phyloP scores from a whole-genome alignment of 1,140 invertebrate species.

The Steinernema khuongi region DNA sequence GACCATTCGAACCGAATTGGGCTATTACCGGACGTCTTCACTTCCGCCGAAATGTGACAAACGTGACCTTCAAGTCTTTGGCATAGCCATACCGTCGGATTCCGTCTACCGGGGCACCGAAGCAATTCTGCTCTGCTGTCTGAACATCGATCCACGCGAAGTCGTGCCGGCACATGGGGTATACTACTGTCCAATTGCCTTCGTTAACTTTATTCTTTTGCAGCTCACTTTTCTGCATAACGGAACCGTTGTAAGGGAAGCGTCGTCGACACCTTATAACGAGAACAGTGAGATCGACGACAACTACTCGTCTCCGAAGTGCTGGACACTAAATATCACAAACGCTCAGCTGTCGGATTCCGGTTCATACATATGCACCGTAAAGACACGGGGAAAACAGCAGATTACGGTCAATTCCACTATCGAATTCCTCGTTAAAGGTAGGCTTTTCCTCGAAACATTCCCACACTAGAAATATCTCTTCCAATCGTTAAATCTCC shows the following conservation, averaged over 20 bases:
- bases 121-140: conserved; percentile 49
- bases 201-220: conserved; percentile 4
- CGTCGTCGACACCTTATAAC: conserved; percentile 45
- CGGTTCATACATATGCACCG: conserved; percentile 44
- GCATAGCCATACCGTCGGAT: conserved; percentile 40
- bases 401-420: conserved; percentile 45
- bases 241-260: conserved; percentile 46
- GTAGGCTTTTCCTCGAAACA: conserved; percentile 33
- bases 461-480: background rate
- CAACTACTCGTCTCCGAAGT: conserved; percentile 20
- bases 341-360: conserved; percentile 39
- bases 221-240: conserved; percentile 52
- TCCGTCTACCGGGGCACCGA: conserved; percentile 47
- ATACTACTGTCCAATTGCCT: conserved; percentile 11
- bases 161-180: conserved; percentile 50
- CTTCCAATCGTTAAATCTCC: too few relatives aligned
- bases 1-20: conserved; percentile 7
- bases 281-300: conserved; percentile 30
- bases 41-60: conserved; percentile 57
- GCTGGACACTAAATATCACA: conserved; percentile 43
- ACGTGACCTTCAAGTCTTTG: conserved; percentile 47
- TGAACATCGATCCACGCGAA: conserved; percentile 52
- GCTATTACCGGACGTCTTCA: conserved; percentile 34
- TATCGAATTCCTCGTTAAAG: conserved; percentile 54
- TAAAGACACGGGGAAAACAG: conserved; percentile 41